Evolutionary conservation across 1,140 invertebrate genomes (phyloP), one percentile per base, ranked within the genome.

Genomic region (Chionoecetes opilio): DNA sequence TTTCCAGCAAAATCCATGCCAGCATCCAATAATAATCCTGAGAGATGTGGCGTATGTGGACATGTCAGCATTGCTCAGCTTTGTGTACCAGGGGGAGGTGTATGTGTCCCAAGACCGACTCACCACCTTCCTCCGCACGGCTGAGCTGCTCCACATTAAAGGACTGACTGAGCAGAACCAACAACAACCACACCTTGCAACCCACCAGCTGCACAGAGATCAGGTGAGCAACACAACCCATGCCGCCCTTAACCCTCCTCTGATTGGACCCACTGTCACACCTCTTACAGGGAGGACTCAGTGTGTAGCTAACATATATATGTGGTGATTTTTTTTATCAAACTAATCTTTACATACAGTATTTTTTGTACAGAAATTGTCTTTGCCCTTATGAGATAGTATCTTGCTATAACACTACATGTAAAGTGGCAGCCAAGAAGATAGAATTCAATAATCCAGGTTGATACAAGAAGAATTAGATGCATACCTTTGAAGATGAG

Each of bases 21-120:
- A 97, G 96, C 97, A 97, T 96, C 97, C 97, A 11, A 97, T 97
- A 87, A 97, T 97, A 21, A 97, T 97, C 92, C 96, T 97, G 37
- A 97, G 97, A 96, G 97, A 97, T 96, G 97, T 97, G 34, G 96
- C 96, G 87, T 97, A 97, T 96, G 93, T 96, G 31, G 97, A 97
- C 96, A 97, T 97, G 94, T 96, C 97, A 93, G 97, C 97, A 38
- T 96, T 97, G 41, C 96, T 97, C 26, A 97, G 97, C 91, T 97
- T 97, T 96, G 97, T 97, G 97, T 97, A 97, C 96, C 97, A 97
- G 95, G 97, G 97, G 84, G 98, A 98, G 97, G 98, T 98, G 17
- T 98, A 98, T 95, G 98, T 98, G 3, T 97, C 97, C 93, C 98
- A 98, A 96, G 98, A 98, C 95, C 97, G 98, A 94, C 97, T 98